Evolutionary conservation across 2,113 vertebrate genomes (phyloP).

Genomic region (Scomber japonicus): DNA sequence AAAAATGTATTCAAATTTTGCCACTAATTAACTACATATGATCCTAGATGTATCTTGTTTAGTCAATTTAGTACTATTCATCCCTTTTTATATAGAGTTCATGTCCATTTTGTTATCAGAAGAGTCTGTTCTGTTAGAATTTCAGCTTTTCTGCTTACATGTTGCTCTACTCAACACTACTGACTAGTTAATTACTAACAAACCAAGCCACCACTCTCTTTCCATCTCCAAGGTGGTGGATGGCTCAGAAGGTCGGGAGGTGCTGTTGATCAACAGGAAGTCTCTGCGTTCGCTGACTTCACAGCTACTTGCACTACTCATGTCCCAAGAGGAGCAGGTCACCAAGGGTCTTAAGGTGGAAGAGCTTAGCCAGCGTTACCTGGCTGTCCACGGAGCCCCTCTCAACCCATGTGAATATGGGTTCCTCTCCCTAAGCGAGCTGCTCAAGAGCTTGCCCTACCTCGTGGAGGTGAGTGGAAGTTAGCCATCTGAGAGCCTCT

Average conservation of each 20-base stretch:
- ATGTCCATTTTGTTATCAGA: no score
- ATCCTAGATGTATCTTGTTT: no score
- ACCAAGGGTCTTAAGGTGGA: conserved; percentile 83
- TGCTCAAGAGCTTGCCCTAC: conserved; percentile 95
- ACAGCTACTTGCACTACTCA: conserved; percentile 93
- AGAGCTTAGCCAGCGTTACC: conserved; percentile 88
- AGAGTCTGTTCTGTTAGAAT: no score
- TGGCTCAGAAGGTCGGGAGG: conserved; percentile 87
- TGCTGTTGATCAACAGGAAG: conserved; percentile 96
- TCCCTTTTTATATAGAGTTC: no score
- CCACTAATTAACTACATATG: no score
- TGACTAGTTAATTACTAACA: no score
- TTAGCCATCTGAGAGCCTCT: no score
- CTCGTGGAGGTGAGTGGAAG: conserved; percentile 89
- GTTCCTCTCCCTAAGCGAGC: conserved; percentile 94
- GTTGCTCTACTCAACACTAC: no score
- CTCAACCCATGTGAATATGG: conserved; percentile 99
- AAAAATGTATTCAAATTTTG: no score
- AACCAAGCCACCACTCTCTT: neutral
- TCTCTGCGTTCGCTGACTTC: conserved; percentile 93
- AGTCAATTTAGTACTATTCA: no score
- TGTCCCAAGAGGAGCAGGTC: conserved; percentile 89
- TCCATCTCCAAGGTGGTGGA: conserved; percentile 87
- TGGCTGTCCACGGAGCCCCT: conserved; percentile 76
- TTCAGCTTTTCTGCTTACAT: no score